Evolutionary conservation across 2,797 vertebrate genomes (phyloP), one percentile per base, ranked within the genome.

Genomic region (Steatocranus sp.): DNA sequence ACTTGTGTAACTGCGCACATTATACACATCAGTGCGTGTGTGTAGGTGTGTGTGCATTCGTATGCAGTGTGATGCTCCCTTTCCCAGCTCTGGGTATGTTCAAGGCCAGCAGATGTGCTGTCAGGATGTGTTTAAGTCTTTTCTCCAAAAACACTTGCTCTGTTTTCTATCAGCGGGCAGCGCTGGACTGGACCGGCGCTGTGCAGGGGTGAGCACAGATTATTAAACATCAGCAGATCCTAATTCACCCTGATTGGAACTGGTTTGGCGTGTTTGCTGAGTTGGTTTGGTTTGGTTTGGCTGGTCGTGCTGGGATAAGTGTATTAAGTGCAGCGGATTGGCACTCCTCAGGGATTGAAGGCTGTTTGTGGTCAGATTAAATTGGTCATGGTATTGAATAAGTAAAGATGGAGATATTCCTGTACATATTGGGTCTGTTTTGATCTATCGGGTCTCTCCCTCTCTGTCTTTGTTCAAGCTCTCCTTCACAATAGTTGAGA

Each of bases 51-150:
- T 82, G 81, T 81, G 77, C 58, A 50, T 87, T 75, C 70, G 51
- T 76, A 82, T 79, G 88, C 50, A 50, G 86, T 84, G 81, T 51
- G 84, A 56, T 76, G 76, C 85, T 91, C 78, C 84, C 83, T 91
- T 89, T 91, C 79, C 85, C 83, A 89, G 88, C 82, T 76, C 84
- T 80, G 85, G 81, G 78, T 87, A 88, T 87, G 86, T 94, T 90
- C 88, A 93, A 92, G 91, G 91, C 90, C 87, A 92, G 88, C 91
- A 94, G 93, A 92, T 93, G 91, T 75, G 90, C 90, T 93, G 93
- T 95, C 92, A 91, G 88, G 87, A 92, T 81, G 79, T 88, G 89
- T 93, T 94, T 91, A 84, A 89, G 90, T 93, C 87, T 93, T 91
- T 90, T 78, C 85, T 85, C 85, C 89, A 76, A 84, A 68, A 92